Percentiles rank a stretch among this genome's conserved stretches.
phyloP scores from a whole-genome alignment of 2,797 vertebrate genomes.

The Champsocephalus esox region DNA sequence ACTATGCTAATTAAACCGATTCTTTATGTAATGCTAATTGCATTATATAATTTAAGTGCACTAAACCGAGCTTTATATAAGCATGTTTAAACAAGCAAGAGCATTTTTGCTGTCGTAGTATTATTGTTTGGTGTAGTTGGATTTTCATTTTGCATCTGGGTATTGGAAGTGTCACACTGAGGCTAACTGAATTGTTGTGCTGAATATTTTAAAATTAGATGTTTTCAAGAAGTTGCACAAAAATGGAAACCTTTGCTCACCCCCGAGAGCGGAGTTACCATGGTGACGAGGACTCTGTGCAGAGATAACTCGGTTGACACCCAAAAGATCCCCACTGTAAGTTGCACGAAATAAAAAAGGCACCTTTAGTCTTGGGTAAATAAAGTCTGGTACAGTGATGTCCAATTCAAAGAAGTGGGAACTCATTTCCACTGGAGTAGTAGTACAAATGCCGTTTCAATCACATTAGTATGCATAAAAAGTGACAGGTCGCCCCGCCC shows the following conservation, averaged over 20 bases:
- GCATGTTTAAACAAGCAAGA: background rate
- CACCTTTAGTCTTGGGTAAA: background rate
- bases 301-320: conserved; percentile 10
- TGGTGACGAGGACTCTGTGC: conserved; percentile 38
- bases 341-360: background rate
- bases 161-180: background rate
- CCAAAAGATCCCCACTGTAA: background rate
- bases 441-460: too few relatives aligned
- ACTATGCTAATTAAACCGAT: conserved; percentile 25
- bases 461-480: too few relatives aligned
- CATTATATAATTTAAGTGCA: background rate
- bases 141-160: background rate
- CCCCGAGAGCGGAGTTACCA: conserved; percentile 36
- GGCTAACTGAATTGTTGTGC: conserved; percentile 2
- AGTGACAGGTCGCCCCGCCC: too few relatives aligned
- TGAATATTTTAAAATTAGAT: conserved; percentile 21
- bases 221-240: conserved; percentile 16
- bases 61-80: background rate
- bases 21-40: background rate
- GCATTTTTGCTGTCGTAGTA: background rate
- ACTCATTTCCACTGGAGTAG: too few relatives aligned
- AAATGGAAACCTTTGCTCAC: conserved; percentile 32
- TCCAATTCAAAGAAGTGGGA: background rate
- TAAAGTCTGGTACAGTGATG: background rate
- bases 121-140: background rate